phyloP scores from a whole-genome alignment of 2,113 vertebrate species.

The Anguilla japonica region DNA sequence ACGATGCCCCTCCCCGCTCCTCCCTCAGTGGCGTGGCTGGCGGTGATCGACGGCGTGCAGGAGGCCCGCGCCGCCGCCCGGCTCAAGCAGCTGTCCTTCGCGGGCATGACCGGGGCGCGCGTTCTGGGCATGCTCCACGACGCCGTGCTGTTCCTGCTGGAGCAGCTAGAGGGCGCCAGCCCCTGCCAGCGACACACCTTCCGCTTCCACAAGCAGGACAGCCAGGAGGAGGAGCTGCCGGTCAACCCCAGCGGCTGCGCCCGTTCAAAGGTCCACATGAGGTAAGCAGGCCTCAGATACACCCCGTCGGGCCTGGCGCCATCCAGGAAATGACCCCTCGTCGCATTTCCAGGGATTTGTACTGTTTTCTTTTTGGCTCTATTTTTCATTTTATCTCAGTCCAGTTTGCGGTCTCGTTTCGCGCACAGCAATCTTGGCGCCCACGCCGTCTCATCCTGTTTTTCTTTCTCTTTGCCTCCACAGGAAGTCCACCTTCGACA shows the following conservation, averaged over 20 bases:
- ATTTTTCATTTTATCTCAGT: too few species aligned
- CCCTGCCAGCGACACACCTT: conserved; percentile 81
- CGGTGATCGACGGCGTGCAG: conserved; percentile 83
- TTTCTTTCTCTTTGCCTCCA: conserved; percentile 22
- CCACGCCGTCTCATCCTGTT: neutral
- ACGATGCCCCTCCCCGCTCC: neutral
- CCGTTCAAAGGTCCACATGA: conserved; percentile 80
- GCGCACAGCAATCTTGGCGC: too few species aligned
- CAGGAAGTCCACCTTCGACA: conserved; percentile 91
- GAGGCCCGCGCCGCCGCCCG: conserved; percentile 79
- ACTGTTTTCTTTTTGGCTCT: too few species aligned
- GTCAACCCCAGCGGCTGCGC: conserved; percentile 85
- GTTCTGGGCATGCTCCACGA: conserved; percentile 85
- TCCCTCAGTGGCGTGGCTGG: conserved; percentile 80
- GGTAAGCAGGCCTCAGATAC: conserved; percentile 55
- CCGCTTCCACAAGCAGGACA: conserved; percentile 86
- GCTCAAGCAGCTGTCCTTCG: conserved; percentile 77
- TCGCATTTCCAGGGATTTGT: too few species aligned
- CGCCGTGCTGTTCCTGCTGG: conserved; percentile 83
- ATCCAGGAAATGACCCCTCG: too few species aligned
- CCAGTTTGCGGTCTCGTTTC: too few species aligned
- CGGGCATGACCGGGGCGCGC: conserved; percentile 75
- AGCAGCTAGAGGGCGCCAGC: conserved; percentile 83
- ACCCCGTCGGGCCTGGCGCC: too few species aligned
- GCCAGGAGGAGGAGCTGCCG: conserved; percentile 81